Evolutionary conservation across 2,797 vertebrate species (phyloP).

Genomic region (Onychomys torridus): DNA sequence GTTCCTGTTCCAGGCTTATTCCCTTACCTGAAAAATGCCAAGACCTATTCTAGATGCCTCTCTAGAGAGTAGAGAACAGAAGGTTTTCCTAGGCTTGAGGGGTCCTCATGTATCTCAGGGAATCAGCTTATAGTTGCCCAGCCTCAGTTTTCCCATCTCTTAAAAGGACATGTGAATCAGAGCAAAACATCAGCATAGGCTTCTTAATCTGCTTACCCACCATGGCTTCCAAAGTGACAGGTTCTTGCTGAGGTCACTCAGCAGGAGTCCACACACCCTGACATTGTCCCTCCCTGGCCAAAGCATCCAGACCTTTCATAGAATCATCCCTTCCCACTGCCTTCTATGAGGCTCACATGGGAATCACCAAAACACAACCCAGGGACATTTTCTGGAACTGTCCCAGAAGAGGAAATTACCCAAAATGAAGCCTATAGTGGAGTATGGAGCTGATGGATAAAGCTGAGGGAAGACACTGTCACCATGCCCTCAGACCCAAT

Average conservation of each 20-base stretch:
- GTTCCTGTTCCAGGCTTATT: background rate
- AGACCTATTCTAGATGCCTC: background rate
- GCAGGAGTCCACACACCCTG: background rate
- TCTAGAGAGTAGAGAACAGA: rapidly evolving
- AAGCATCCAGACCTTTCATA: no score
- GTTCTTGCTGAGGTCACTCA: background rate
- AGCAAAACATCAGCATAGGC: background rate
- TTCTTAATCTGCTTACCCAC: background rate
- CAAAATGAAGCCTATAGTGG: background rate
- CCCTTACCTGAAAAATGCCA: background rate
- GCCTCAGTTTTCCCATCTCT: conserved; percentile 30
- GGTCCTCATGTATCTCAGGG: background rate
- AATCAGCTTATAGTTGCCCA: background rate
- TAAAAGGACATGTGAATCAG: background rate
- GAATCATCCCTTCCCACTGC: background rate
- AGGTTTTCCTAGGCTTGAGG: background rate
- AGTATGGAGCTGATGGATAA: background rate
- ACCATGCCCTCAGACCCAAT: background rate
- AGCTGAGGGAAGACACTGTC: rapidly evolving
- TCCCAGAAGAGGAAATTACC: background rate
- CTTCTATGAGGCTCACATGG: background rate
- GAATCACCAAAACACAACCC: background rate
- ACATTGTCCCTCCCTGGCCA: background rate
- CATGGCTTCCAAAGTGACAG: background rate
- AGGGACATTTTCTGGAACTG: background rate